Evolutionary conservation across 2,113 vertebrate species (phyloP).

Genomic region (Channa maculata): DNA sequence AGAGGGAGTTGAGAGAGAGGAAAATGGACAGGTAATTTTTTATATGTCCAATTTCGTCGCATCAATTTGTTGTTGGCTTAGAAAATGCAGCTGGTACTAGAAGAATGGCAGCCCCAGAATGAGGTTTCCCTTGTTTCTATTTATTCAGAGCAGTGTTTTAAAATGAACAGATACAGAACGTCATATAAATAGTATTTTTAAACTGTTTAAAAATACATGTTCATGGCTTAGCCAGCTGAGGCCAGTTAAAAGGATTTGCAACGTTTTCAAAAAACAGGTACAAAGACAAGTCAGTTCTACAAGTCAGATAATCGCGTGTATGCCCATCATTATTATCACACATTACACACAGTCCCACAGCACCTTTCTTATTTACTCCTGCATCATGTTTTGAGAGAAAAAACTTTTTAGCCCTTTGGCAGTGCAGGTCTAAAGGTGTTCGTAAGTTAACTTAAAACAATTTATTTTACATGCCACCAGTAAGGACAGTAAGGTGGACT

Average conservation of each 20-base stretch:
- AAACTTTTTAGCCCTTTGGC: no score
- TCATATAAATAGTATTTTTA: slow-evolving; percentile 24
- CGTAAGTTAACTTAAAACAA: no score
- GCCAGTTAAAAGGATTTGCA: not conserved
- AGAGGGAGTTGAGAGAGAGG: slow-evolving; percentile 2
- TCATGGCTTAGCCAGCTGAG: not conserved
- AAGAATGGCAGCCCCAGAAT: slow-evolving; percentile 1
- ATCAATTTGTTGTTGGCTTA: slow-evolving; percentile 45
- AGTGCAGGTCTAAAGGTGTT: no score
- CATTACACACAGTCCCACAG: slow-evolving; percentile 49
- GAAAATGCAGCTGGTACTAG: slow-evolving; percentile 35
- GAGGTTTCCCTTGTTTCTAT: slow-evolving; percentile 5
- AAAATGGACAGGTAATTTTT: slow-evolving; percentile 38
- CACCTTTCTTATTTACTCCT: slow-evolving; percentile 43
- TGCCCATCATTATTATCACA: slow-evolving; percentile 12
- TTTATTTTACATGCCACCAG: no score
- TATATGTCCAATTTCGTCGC: slow-evolving; percentile 39
- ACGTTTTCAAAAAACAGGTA: not conserved
- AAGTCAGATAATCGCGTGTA: not conserved
- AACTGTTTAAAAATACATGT: slow-evolving; percentile 25
- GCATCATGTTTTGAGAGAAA: not conserved
- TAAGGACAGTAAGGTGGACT: no score
- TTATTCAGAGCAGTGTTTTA: no score
- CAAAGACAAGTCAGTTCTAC: not conserved
- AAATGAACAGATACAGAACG: not conserved